Evolutionary conservation across 2,797 vertebrate genomes (phyloP), one percentile per base, ranked within the genome.

Genomic region (Centropyge bicolor): DNA sequence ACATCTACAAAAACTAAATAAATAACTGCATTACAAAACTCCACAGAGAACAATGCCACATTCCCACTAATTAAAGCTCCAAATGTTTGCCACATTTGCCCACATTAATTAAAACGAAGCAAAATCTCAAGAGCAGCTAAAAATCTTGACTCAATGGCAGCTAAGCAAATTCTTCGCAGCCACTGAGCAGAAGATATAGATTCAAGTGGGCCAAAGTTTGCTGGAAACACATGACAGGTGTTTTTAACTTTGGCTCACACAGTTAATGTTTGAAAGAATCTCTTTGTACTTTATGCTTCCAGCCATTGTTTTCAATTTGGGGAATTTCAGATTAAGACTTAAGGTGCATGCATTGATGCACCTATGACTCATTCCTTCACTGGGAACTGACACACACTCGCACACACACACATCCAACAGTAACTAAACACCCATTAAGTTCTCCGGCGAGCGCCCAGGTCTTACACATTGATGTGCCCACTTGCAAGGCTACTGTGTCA

Each of bases 401-500:
- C 60, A 60, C 56, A 64, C 0, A 11, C 49, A 45, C 19, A 59
- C 52, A 59, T 35, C 16, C n/a, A 19, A 40, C 27, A 6, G 59
- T 55, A 71, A 67, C 35, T 56, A 71, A 74, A 80, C 70, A 68
- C 49, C 24, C 48, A 67, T 72, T 57, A 67, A 46, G n/a, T 41
- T 16, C 46, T 62, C 51, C 13, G 43, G n/a, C n/a, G n/a, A n/a
- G n/a, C n/a, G n/a, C n/a, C n/a, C n/a, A n/a, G n/a, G n/a, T n/a
- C 41, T 43, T 43, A 43, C 41, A 43, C 12, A 13, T 11, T 10
- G 41, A 43, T 43, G 60, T 73, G 62, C 36, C 40, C 4, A 73
- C 84, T 84, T 84, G 87, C 83, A 84, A 65, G 83, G 83, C 68
- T 54, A 86, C 85, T 0, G 60, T 38, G 52, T 80, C 66, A 19